Base-by-base conservation (phyloP, 92 coral and sea anemone genomes). In the Heteractis magnifica region DNA sequence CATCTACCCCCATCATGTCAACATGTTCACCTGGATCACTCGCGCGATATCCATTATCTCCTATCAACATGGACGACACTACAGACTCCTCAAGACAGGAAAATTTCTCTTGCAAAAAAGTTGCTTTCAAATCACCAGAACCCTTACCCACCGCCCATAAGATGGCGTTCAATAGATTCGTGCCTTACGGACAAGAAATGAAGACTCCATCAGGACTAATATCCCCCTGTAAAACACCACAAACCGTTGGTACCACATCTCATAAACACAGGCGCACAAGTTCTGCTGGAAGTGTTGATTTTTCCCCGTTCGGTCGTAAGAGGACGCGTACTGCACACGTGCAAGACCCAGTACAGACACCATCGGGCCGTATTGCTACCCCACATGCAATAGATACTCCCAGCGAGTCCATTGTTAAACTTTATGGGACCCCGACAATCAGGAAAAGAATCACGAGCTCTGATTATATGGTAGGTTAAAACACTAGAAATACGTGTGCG, bases 151-250 rank as follows among this genome's bases (percentile, higher is more conserved):
- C 79, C 10, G 78, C 77, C n/a, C 73, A 71, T 1, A 68, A 48
- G 16, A 77, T 65, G 76, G 64, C 78, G 6, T 60, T 75, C 65
- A 62, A 85, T 71, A 85, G 83, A 53, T 52, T 59, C 10, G 72
- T 79, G 13, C 81, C 83, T 68, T 44, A 76, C 52, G 52, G 52
- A 8, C 13, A 23, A 21, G 77, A 55, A 7, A 60, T 82, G 49
- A 81, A 79, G 56, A 89, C 92, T 0, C 90, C 92, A 6, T 86
- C 92, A 7, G 92, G 90, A 10, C 79, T 89, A 16, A 80, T 89
- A 20, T 86, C 87, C 3, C 81, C 90, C 4, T 86, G 78, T 12
- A 82, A 86, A 62, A 86, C 90, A 21, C 90, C 92, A 0, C 60
- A 65, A 49, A 75, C 65, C 44, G 52, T 55, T 26, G 51, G 79